These are phyloP conservation scores for Piprites chloris DNA, from an alignment of 2,113 vertebrate species.

Conservation along the genomic window DNA sequence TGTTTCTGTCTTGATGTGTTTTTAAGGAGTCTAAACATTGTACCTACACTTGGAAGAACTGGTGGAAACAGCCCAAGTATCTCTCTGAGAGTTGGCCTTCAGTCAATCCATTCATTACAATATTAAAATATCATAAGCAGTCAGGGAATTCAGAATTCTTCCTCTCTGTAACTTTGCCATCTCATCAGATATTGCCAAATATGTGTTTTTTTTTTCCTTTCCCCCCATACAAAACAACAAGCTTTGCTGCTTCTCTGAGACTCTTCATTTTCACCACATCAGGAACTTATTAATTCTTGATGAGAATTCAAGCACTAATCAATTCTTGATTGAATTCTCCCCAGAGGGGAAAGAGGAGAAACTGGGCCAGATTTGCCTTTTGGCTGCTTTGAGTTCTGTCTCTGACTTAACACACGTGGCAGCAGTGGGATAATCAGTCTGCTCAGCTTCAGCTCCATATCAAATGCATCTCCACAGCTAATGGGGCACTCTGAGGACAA, in stretches of 20 bases:
- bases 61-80: background rate
- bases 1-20: accelerated
- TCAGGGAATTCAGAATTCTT: background rate
- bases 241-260: constrained; percentile 26
- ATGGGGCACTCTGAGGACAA: background rate
- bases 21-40: background rate
- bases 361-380: constrained; percentile 54
- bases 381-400: constrained; percentile 8
- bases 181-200: background rate
- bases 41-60: background rate
- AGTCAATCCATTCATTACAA: background rate
- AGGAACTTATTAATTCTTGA: constrained; percentile 67
- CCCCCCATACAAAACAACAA: background rate
- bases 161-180: background rate
- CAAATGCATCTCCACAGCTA: background rate
- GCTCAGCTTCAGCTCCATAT: background rate
- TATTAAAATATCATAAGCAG: background rate
- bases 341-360: constrained; percentile 47
- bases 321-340: constrained; percentile 58
- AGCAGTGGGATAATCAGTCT: background rate
- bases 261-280: constrained; percentile 57
- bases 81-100: background rate
- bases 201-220: background rate
- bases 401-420: background rate
- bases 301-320: constrained; percentile 66